Percentiles rank a stretch among this genome's conserved stretches.
These are phyloP conservation scores for Drosophila emarginata DNA, from an alignment of 2,888 invertebrate species.

Conservation along the genomic window DNA sequence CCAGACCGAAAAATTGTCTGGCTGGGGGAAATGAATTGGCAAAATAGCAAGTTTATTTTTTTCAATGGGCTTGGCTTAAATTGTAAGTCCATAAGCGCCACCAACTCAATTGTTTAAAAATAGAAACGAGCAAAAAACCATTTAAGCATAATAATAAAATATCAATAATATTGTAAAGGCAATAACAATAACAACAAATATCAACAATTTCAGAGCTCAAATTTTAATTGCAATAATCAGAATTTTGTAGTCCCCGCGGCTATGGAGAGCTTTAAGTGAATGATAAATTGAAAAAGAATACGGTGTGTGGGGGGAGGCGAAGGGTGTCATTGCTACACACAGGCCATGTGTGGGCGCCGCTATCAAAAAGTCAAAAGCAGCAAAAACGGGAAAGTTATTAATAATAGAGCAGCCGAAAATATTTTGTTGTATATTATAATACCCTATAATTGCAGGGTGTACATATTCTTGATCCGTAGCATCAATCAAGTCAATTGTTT, in stretches of 20 bases:
- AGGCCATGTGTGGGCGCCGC: conserved; percentile 40
- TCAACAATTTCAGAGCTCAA: conserved; percentile 38
- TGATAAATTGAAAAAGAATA: conserved; percentile 57
- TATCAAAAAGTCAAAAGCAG: conserved; percentile 56
- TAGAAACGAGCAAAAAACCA: conserved; percentile 30
- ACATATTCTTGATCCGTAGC: not conserved
- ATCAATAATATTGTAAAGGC: conserved; percentile 46
- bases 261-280: conserved; percentile 39
- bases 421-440: conserved; percentile 2
- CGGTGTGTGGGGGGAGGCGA: conserved; percentile 2
- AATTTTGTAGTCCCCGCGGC: conserved; percentile 55
- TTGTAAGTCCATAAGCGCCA: conserved; percentile 12
- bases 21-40: conserved; percentile 9
- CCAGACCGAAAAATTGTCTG: conserved; percentile 47
- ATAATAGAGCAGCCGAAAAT: conserved; percentile 27
- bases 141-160: conserved; percentile 44
- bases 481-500: not conserved
- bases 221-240: conserved; percentile 72
- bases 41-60: not conserved
- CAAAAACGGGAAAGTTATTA: conserved; percentile 25
- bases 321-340: not conserved
- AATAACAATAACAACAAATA: conserved; percentile 21
- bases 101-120: conserved; percentile 39
- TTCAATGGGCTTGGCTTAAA: conserved; percentile 1
- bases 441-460: not conserved